Conservation (phyloP, 2,113 vertebrate species). For the Podilymbus podiceps region DNA sequence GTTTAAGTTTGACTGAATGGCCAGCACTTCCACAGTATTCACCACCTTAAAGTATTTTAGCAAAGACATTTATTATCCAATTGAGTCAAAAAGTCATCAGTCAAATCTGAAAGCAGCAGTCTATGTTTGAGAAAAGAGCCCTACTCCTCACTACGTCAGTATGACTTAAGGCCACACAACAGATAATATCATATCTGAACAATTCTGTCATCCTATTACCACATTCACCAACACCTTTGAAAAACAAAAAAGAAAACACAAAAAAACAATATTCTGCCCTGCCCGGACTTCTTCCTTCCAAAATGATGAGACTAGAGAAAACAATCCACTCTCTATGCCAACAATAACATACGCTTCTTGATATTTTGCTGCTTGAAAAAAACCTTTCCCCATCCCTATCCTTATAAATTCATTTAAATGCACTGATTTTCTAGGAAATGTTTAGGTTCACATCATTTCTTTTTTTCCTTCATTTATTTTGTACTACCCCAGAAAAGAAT, state of each 20-base stretch:
- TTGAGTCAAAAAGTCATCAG: neutral
- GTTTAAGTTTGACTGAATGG: neutral
- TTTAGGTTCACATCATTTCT: neutral
- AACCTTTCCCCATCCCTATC: neutral
- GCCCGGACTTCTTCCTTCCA: neutral
- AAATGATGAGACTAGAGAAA: neutral
- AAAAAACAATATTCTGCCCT: rapidly evolving
- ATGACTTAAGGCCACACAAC: neutral
- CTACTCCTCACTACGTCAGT: neutral
- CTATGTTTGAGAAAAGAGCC: neutral
- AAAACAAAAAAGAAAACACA: neutral
- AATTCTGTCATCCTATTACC: neutral
- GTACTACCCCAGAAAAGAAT: neutral
- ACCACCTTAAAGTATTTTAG: neutral
- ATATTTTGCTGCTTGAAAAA: neutral
- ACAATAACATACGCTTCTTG: neutral
- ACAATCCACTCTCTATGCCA: neutral
- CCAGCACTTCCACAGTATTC: neutral
- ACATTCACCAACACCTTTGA: neutral
- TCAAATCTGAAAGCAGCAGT: neutral
- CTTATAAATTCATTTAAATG: neutral
- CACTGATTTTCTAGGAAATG: neutral
- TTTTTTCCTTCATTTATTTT: neutral
- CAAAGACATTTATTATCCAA: neutral
- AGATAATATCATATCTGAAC: neutral